Evolutionary conservation across 2,797 vertebrate species (phyloP).

Genomic region (Gobionotothen gibberifrons): DNA sequence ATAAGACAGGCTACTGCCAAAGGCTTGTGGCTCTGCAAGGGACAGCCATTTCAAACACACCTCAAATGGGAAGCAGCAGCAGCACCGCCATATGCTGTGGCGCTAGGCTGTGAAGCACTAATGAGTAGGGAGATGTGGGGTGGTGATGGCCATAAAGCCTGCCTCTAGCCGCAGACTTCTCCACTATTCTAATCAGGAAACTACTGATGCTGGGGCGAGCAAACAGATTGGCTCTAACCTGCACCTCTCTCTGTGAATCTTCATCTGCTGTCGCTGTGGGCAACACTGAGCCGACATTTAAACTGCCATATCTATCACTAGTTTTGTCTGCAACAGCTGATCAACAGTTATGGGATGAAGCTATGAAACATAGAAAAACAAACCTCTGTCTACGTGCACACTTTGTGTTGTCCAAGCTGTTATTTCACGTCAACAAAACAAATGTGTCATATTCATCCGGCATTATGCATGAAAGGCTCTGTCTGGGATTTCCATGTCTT

Average conservation of each 20-base stretch:
- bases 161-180: constrained; percentile 73
- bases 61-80: constrained; percentile 72
- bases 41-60: constrained; percentile 69
- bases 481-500: constrained; percentile 6
- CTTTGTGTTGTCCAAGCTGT: constrained; percentile 20
- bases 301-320: constrained; percentile 61
- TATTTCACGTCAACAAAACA: constrained; percentile 34
- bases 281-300: constrained; percentile 54
- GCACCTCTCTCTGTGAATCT: constrained; percentile 67
- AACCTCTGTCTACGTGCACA: constrained; percentile 30
- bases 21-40: constrained; percentile 68
- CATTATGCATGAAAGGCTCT: not conserved
- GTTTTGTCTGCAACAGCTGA: constrained; percentile 54
- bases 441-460: constrained; percentile 7
- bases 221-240: constrained; percentile 71
- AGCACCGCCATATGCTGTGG: constrained; percentile 77
- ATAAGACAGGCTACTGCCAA: constrained; percentile 61
- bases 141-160: constrained; percentile 75
- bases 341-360: constrained; percentile 66
- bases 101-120: constrained; percentile 72
- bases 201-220: constrained; percentile 51
- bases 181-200: constrained; percentile 75
- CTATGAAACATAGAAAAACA: constrained; percentile 40
- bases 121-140: constrained; percentile 73
- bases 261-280: constrained; percentile 69